phyloP scores from a whole-genome alignment of 2,113 vertebrate species.

The Scatophagus argus region DNA sequence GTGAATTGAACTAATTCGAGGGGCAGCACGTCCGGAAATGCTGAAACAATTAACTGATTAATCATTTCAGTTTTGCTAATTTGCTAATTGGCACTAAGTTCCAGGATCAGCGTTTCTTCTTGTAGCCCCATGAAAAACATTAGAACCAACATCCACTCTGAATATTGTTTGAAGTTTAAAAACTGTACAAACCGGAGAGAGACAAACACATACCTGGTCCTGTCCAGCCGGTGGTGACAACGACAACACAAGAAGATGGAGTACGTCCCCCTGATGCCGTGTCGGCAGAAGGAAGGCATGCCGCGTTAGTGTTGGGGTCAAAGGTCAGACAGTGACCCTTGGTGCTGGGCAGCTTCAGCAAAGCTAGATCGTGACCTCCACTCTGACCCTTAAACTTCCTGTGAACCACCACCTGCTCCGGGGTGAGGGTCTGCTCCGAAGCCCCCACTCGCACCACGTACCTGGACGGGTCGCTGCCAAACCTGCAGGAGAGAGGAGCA shows the following conservation, averaged over 20 bases:
- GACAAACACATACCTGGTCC: slow-evolving; percentile 83
- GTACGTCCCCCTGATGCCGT: slow-evolving; percentile 42
- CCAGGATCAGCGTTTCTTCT: too few species aligned
- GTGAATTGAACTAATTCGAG: too few species aligned
- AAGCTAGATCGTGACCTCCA: slow-evolving; percentile 90
- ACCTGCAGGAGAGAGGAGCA: slow-evolving; percentile 76
- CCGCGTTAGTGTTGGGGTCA: slow-evolving; percentile 84
- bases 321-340: slow-evolving; percentile 89
- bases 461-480: slow-evolving; percentile 84
- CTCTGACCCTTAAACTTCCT: slow-evolving; percentile 89
- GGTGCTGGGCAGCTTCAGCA: slow-evolving; percentile 86
- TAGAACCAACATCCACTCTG: too few species aligned
- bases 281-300: slow-evolving; percentile 85
- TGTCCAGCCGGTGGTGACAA: slow-evolving; percentile 88
- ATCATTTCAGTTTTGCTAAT: too few species aligned
- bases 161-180: background rate
- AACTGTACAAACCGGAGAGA: background rate
- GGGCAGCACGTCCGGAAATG: background rate
- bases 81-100: too few species aligned
- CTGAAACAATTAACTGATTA: background rate
- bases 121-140: too few species aligned
- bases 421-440: slow-evolving; percentile 83
- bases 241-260: slow-evolving; percentile 86
- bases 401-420: slow-evolving; percentile 87
- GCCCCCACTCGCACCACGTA: slow-evolving; percentile 88